Conservation (phyloP, 2,113 vertebrate genomes). For the Gavialis gangeticus region DNA sequence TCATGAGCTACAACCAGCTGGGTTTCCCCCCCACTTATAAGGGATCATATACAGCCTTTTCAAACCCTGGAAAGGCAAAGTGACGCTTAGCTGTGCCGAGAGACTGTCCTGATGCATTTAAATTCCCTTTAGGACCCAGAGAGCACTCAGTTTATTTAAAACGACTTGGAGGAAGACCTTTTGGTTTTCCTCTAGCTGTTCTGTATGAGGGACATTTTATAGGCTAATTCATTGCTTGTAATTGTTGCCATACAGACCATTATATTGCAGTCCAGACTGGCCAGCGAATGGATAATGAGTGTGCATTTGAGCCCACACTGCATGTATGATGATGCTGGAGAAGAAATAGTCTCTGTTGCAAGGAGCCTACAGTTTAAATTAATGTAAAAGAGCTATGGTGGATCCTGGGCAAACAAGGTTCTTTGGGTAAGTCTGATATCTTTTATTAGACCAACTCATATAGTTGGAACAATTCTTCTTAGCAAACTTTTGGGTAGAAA, state of each 20-base stretch:
- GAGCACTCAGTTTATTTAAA: neutral
- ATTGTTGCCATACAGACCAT: neutral
- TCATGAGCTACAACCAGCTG: neutral
- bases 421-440: too few species aligned
- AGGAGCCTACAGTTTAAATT: neutral
- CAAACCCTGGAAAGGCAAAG: neutral
- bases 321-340: neutral
- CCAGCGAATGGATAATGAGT: neutral
- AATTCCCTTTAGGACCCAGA: neutral
- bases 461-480: too few species aligned
- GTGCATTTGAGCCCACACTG: neutral
- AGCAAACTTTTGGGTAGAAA: too few species aligned
- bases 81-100: neutral
- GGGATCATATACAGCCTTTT: neutral
- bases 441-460: too few species aligned
- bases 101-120: neutral
- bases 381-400: neutral
- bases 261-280: neutral
- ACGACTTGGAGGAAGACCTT: neutral
- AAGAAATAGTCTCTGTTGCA: neutral
- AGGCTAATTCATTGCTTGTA: neutral
- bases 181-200: neutral
- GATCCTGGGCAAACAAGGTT: neutral
- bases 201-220: neutral
- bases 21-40: neutral